These are phyloP conservation scores for Drosophila serrata DNA, from an alignment of 1,140 invertebrate species.

Conservation along the genomic window DNA sequence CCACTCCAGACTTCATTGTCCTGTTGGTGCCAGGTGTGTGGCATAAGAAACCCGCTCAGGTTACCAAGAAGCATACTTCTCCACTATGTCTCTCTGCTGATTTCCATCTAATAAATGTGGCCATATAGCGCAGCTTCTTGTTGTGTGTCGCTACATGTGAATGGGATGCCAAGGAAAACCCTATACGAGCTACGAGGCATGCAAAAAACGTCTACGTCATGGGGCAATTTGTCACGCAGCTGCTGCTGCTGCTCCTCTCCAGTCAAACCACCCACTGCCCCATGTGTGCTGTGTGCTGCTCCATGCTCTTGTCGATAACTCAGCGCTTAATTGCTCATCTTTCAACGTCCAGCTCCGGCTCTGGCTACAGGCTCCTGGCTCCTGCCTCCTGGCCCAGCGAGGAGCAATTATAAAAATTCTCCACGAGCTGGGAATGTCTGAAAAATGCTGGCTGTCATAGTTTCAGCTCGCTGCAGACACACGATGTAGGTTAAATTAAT, in stretches of 20 bases:
- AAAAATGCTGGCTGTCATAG: conserved; percentile 67
- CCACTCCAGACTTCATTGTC: not conserved
- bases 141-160: conserved; percentile 14
- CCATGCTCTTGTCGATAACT: conserved; percentile 73
- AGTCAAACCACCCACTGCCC: not conserved
- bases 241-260: conserved; percentile 29
- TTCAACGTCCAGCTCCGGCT: conserved; percentile 61
- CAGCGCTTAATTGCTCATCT: conserved; percentile 80
- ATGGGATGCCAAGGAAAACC: conserved; percentile 13
- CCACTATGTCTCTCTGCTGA: conserved; percentile 19
- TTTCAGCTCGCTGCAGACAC: conserved; percentile 49
- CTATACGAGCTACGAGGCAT: conserved; percentile 28
- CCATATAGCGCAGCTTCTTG: conserved; percentile 29
- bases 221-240: conserved; percentile 73
- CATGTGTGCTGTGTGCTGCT: conserved; percentile 12
- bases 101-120: conserved; percentile 72
- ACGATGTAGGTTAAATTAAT: conserved; percentile 80
- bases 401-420: conserved; percentile 65
- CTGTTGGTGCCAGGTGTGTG: conserved; percentile 5
- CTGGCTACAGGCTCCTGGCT: not conserved
- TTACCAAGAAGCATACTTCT: conserved; percentile 18
- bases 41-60: conserved; percentile 18
- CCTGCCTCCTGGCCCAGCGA: conserved; percentile 12
- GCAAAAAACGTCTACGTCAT: conserved; percentile 62
- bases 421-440: conserved; percentile 24